These are phyloP conservation scores for Hafferia zeledoni DNA, from an alignment of 2,797 vertebrate species.

Conservation along the genomic window DNA sequence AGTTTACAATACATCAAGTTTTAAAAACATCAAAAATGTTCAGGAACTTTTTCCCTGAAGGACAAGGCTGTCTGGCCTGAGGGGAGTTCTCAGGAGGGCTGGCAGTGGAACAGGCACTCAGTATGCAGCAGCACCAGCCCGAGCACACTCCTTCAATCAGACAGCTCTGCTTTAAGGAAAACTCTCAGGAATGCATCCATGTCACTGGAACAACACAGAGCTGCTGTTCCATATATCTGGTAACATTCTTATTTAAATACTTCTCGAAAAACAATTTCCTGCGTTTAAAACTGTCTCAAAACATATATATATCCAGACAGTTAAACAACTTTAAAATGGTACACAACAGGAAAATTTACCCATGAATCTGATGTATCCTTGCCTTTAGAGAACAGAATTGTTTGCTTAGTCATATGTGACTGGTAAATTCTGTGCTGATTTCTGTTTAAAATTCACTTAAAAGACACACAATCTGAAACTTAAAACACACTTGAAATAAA, in stretches of 20 bases:
- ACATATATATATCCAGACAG: not conserved
- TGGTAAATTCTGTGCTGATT: not conserved
- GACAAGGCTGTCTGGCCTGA: not conserved
- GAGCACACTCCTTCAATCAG: not conserved
- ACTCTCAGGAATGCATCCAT: slow-evolving; percentile 10
- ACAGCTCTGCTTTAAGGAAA: not conserved
- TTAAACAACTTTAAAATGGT: slow-evolving; percentile 11
- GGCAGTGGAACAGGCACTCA: not conserved
- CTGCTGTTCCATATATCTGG: not conserved
- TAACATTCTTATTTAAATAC: slow-evolving; percentile 35
- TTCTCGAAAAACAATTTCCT: slow-evolving; percentile 48
- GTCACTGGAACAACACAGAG: not conserved
- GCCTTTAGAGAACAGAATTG: not conserved
- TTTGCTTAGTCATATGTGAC: slow-evolving; percentile 18
- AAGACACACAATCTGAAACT: not conserved
- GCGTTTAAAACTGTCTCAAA: slow-evolving; percentile 2
- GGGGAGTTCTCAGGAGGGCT: not conserved
- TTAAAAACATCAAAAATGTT: not conserved
- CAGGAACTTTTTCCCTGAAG: not conserved
- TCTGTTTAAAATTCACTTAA: not conserved
- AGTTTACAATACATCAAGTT: not conserved
- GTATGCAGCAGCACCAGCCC: not conserved
- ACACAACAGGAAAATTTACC: not conserved
- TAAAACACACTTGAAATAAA: not conserved
- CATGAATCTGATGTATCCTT: not conserved